These are phyloP conservation scores for Garra rufa DNA, from an alignment of 2,113 vertebrate genomes.

Conservation along the genomic window DNA sequence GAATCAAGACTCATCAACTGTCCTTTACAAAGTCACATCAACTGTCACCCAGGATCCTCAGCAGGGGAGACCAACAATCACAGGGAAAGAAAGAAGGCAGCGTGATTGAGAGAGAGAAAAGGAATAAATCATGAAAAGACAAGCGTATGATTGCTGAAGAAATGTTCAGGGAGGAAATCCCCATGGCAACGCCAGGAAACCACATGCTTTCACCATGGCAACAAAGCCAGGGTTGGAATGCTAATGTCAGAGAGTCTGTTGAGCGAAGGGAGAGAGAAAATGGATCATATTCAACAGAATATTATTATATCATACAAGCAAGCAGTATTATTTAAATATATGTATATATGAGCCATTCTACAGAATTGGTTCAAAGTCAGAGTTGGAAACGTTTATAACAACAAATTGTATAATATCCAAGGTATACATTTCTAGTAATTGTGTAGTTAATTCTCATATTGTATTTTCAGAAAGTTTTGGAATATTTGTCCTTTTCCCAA, in stretches of 20 bases:
- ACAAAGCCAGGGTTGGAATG: slow-evolving; percentile 40
- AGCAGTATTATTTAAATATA: neutral
- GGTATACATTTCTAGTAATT: too few relatives aligned
- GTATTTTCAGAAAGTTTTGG: too few relatives aligned
- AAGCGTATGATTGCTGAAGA: slow-evolving; percentile 34
- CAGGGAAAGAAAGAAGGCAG: neutral
- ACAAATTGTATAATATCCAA: too few relatives aligned
- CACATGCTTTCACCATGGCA: slow-evolving; percentile 53
- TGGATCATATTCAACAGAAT: neutral
- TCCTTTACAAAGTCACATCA: neutral
- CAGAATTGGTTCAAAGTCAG: too few relatives aligned
- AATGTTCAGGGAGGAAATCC: slow-evolving; percentile 46
- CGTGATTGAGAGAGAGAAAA: neutral
- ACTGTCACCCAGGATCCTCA: neutral
- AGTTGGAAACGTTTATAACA: too few relatives aligned
- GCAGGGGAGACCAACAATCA: neutral
- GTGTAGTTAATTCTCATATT: too few relatives aligned
- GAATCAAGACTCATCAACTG: slow-evolving; percentile 31
- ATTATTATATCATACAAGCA: neutral
- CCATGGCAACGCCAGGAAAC: slow-evolving; percentile 52
- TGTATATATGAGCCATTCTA: too few relatives aligned
- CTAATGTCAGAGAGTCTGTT: too few relatives aligned
- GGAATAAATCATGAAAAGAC: slow-evolving; percentile 30
- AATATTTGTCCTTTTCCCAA: too few relatives aligned
- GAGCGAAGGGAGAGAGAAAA: slow-evolving; percentile 19